Evolutionary conservation across 2,797 vertebrate genomes (phyloP).

Genomic region (Carapus acus): DNA sequence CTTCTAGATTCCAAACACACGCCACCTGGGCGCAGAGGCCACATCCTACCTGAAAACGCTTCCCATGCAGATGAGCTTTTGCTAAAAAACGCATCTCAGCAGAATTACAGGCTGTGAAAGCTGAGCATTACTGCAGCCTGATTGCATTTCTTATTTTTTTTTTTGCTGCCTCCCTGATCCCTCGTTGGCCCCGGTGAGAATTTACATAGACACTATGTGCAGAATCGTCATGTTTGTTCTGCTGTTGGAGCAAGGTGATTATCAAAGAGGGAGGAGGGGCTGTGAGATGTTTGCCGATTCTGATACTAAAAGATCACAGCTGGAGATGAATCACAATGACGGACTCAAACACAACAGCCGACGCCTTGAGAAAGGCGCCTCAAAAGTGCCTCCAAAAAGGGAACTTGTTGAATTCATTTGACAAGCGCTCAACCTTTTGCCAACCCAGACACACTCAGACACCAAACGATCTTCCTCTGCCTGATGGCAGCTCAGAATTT

Average conservation of each 20-base stretch:
- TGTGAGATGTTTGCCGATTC: slow-evolving; percentile 60
- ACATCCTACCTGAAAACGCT: slow-evolving; percentile 18
- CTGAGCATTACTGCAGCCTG: slow-evolving; percentile 38
- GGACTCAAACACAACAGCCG: slow-evolving; percentile 21
- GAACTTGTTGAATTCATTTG: neutral
- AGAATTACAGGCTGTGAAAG: slow-evolving; percentile 14
- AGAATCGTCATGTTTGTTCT: slow-evolving; percentile 41
- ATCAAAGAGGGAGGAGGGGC: slow-evolving; percentile 53
- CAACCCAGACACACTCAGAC: too few relatives aligned
- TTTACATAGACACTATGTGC: slow-evolving; percentile 59
- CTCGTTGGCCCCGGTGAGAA: slow-evolving; percentile 51
- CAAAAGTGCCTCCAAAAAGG: too few relatives aligned
- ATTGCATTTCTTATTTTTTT: slow-evolving; percentile 50
- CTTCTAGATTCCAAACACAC: too few relatives aligned
- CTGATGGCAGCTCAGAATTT: too few relatives aligned
- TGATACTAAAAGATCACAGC: slow-evolving; percentile 48
- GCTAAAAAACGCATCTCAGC: slow-evolving; percentile 29
- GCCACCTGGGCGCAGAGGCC: neutral
- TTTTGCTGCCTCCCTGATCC: slow-evolving; percentile 40
- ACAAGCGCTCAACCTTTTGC: neutral
- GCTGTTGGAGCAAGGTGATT: slow-evolving; percentile 53
- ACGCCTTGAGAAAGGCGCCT: slow-evolving; percentile 5
- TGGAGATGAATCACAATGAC: slow-evolving; percentile 51
- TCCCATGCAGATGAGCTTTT: slow-evolving; percentile 23
- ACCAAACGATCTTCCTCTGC: too few relatives aligned